Base-by-base conservation (phyloP, 1,140 invertebrate species). In the Campodea augens region DNA sequence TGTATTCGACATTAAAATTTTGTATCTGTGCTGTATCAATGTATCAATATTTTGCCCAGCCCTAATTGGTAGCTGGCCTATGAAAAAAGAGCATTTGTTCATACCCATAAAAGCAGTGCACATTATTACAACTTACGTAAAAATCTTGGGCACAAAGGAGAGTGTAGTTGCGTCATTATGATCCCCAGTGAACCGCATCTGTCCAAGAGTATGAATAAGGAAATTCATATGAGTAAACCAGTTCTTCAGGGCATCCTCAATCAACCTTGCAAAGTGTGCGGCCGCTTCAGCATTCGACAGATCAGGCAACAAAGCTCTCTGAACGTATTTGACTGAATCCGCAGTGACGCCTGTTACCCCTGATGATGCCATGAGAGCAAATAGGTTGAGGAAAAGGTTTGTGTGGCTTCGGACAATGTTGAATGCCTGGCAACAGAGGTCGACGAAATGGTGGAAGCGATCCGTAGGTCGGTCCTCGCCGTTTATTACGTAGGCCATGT, bases 401-500 rank as follows among this genome's bases (percentile, higher is more conserved):
- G 83, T 81, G 64, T 98, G 84, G 52, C 85, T 82, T 15, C 95
- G 72, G n/a, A 98, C 77, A 51, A 96, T 78, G 61, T 97, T 97
- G 62, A 98, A 98, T 0, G 92, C 92, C 63, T 87, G 79, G 59
- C 92, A 98, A 63, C 93, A 98, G 13, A 96, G 67, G 64, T 98
- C 95, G 5, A 98, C 86, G 64, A 99, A 98, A 56, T 88, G 77
- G 62, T 98, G 95, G 62, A 98, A 98, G 50, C 81, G 78, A 48
- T 84, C 80, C 2, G 87, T 89, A 13, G 85, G 85, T 53, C 88
- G 80, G 57, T 96, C 91, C 2, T 91, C 89, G 43, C 90, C 88
- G 63, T 98, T 98, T 51, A 99, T 98, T 2, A 98, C 93, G 68
- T 93, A 98, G 2, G 83, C 92, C 96, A 98, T 98, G 61, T 99